Evolutionary conservation across 2,113 vertebrate genomes (phyloP).

Genomic region (Oreochromis niloticus): DNA sequence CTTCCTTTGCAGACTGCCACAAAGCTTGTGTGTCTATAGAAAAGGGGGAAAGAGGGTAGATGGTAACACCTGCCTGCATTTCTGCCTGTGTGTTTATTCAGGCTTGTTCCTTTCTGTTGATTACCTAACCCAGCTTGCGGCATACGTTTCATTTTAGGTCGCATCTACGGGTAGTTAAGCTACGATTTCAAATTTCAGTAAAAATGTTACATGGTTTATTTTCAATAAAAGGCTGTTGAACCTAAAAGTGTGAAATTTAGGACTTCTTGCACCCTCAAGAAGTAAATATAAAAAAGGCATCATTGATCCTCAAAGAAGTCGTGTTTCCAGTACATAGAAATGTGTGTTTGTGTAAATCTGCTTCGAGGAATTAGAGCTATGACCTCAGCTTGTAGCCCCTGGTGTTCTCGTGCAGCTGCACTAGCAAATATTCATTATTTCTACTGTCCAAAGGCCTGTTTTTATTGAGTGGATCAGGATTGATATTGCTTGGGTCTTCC

Average conservation of each 20-base stretch:
- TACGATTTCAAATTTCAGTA: neutral
- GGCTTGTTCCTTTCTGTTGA: constrained; percentile 65
- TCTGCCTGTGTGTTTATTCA: constrained; percentile 78
- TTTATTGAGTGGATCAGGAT: neutral
- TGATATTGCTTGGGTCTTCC: neutral
- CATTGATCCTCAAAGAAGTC: neutral
- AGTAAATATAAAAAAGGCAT: neutral
- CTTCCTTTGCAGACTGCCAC: constrained; percentile 46
- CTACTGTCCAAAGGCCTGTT: neutral
- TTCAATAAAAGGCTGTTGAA: neutral
- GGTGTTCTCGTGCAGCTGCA: neutral
- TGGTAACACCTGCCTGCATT: constrained; percentile 77
- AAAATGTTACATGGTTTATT: neutral
- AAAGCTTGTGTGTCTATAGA: constrained; percentile 67
- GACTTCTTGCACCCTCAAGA: neutral
- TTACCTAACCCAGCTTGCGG: constrained; percentile 42
- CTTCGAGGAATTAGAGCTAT: neutral
- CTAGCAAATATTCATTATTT: neutral
- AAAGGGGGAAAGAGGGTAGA: neutral
- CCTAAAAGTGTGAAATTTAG: neutral
- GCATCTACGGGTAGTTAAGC: neutral
- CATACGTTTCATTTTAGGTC: neutral
- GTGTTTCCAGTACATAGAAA: neutral
- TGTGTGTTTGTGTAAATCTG: neutral
- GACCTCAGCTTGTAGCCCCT: neutral